Conservation (phyloP, 2,888 invertebrate genomes). For the Stenchaetothrips biformis region DNA sequence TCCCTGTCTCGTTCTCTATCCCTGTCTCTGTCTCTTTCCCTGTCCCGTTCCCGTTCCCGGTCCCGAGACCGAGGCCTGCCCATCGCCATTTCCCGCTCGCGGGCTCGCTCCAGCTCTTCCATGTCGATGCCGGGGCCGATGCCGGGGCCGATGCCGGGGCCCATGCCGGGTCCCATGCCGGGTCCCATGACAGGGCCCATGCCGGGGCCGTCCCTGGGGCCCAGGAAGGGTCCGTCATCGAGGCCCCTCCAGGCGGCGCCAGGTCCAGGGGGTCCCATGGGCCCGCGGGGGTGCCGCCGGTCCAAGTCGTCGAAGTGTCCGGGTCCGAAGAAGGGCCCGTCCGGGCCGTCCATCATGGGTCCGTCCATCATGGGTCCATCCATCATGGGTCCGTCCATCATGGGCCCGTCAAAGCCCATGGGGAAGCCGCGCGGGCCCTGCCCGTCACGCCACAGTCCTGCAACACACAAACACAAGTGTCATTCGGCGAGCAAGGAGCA, state of each 20-base stretch:
- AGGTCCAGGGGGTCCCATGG: conserved; percentile 34
- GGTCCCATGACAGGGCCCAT: conserved; percentile 37
- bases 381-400: conserved; percentile 37
- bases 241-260: conserved; percentile 36
- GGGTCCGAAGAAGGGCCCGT: neutral
- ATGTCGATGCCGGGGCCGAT: conserved; percentile 27
- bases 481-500: too few species aligned
- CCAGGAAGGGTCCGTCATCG: conserved; percentile 35
- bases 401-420: conserved; percentile 26
- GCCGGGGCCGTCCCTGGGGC: conserved; percentile 40
- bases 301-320: conserved; percentile 39
- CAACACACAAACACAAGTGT: neutral
- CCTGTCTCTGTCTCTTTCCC: neutral
- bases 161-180: conserved; percentile 44
- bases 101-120: conserved; percentile 32
- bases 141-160: conserved; percentile 39
- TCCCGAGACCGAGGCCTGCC: conserved; percentile 40
- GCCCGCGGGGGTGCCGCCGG: conserved; percentile 37
- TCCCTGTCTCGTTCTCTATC: neutral
- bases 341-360: neutral
- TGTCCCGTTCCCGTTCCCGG: conserved; percentile 39
- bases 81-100: conserved; percentile 30
- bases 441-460: neutral
- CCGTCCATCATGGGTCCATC: conserved; percentile 31
- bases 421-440: conserved; percentile 7